A percentile compares a stretch with the other conserved stretches of the same genome.
These are phyloP conservation scores for Aplochiton taeniatus DNA, from an alignment of 2,797 vertebrate genomes.

Conservation along the genomic window DNA sequence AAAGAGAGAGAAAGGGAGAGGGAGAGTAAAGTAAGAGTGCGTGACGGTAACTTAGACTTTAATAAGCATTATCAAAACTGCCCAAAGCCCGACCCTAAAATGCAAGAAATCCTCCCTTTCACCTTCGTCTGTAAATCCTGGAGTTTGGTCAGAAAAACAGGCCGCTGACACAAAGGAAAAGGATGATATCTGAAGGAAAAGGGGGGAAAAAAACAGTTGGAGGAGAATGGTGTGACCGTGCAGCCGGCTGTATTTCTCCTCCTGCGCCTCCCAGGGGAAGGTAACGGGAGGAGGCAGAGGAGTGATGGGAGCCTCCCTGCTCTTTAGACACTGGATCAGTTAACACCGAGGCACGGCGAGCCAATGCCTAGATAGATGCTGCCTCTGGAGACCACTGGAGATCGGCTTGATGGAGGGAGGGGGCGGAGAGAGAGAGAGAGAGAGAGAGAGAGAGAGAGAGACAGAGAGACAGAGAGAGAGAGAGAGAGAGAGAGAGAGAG, in stretches of 20 bases:
- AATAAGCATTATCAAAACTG: too few species aligned
- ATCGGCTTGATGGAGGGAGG: too few species aligned
- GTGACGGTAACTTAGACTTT: too few species aligned
- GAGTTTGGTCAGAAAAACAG: too few species aligned
- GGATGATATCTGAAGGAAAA: background rate
- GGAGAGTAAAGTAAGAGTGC: too few species aligned
- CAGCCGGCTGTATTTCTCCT: background rate
- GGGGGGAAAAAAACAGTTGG: background rate
- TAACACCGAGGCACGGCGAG: background rate
- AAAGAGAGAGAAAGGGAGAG: background rate
- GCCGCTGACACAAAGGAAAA: background rate
- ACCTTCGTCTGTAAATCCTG: too few species aligned
- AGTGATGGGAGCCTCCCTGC: constrained; percentile 5
- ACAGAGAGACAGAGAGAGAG: too few species aligned
- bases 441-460: too few species aligned
- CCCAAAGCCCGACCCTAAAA: too few species aligned
- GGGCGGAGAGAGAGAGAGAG: too few species aligned
- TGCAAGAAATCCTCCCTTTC: too few species aligned
- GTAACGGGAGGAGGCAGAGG: constrained; percentile 36
- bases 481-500: background rate
- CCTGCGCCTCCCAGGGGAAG: constrained; percentile 24
- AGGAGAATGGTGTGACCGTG: background rate
- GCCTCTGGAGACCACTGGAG: too few species aligned
- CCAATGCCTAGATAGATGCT: background rate
- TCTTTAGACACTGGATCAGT: constrained; percentile 14